Evolutionary conservation across 37 sponge, comb jelly and placozoan genomes (phyloP), one percentile per base, ranked within the genome.

Genomic region (Aplysina aerophoba): DNA sequence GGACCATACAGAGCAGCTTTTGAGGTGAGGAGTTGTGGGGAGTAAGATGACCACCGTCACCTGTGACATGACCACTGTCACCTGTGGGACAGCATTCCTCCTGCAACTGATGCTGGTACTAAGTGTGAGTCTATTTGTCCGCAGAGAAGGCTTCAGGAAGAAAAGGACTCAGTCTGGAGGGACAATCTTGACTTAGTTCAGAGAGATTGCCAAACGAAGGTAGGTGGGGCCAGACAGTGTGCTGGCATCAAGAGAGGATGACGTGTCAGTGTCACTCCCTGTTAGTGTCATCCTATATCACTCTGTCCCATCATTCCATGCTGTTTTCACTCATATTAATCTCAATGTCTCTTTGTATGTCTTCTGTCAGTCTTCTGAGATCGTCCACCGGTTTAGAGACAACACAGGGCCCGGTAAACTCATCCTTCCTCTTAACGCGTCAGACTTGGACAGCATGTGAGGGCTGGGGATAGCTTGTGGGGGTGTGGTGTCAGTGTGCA

Each of bases 361-460:
- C 24, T 77, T 41, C 37, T 24, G 36, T 22, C 38, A 92, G 94
- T 83, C 63, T 0, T 27, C 67, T 16, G 91, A 90, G 19, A 55
- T 91, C 0, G 79, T 85, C 21, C 55, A 62, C 19, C 38, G 56
- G 55, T 94, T 94, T 38, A 64, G 82, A 21, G 69, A 81, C 50
- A 85, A 73, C 73, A 91, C 94, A 14, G 89, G 87, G 0, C 80
- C 87, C 22, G 85, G 24, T 27, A 90, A 90, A 38, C 36, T 94
- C 4, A 19, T 55, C 53, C 69, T 94, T 3, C 94, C 94, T 34
- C 63, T 90, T 55, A 94, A 94, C 40, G 91, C 86, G 36, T 84
- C 89, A 19, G 91, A 85, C 22, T 60, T 94, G 39, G 87, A 91
- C n/a, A 1, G 37, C 64, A 87, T 81, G 94, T 93, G 24, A 35